Percentiles rank a stretch among this genome's conserved stretches.
These are phyloP conservation scores for Phalacrocorax aristotelis DNA, from an alignment of 2,113 vertebrate species.

Conservation along the genomic window DNA sequence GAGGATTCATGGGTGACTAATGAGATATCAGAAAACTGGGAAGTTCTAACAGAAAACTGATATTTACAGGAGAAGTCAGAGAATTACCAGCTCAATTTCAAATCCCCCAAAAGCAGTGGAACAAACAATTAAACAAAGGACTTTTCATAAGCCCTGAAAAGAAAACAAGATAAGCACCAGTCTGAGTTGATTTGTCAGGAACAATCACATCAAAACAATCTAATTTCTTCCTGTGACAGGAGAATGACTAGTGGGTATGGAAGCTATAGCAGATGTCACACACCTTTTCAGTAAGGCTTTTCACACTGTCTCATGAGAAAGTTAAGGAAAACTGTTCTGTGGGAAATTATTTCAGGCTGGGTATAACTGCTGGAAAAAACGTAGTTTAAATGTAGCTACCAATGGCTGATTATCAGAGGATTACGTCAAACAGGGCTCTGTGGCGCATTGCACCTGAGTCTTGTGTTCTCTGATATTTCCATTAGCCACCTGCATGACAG, in stretches of 20 bases:
- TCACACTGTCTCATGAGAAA: background rate
- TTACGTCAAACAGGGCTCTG: background rate
- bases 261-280: background rate
- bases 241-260: background rate
- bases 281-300: background rate
- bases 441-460: background rate
- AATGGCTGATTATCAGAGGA: background rate
- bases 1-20: background rate
- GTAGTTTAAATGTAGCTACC: background rate
- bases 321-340: background rate
- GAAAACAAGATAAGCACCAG: background rate
- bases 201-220: background rate
- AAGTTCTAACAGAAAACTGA: background rate
- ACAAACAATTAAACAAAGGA: background rate
- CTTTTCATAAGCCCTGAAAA: background rate
- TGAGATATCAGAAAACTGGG: background rate
- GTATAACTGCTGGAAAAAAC: background rate
- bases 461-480: background rate
- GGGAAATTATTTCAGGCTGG: background rate
- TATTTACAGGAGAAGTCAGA: background rate
- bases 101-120: background rate
- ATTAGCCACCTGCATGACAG: background rate
- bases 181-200: background rate
- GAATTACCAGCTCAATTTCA: background rate
- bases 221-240: background rate